Percentiles rank a stretch among this genome's conserved stretches.
phyloP scores from a whole-genome alignment of 2,888 invertebrate species.

The Dolomedes plantarius region DNA sequence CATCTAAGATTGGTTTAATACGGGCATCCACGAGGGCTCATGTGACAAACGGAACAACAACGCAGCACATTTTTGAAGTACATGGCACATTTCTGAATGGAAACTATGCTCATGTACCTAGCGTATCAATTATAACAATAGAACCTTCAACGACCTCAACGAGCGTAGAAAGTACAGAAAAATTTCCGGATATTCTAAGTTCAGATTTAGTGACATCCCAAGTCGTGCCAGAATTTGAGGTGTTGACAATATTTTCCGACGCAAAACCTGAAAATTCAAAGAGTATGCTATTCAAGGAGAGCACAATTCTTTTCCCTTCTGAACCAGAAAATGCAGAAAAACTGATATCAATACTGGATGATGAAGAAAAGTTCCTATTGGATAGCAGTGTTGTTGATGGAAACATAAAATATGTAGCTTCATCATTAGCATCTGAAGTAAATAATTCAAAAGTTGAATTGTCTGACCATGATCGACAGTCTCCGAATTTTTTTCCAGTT shows the following conservation, averaged over 20 bases:
- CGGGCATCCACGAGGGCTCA: constrained; percentile 40
- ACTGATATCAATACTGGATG: no score
- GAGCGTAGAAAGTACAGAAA: background rate
- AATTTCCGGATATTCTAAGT: no score
- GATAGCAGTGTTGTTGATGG: background rate
- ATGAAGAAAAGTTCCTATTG: no score
- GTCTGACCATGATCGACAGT: background rate
- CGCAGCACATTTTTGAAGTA: constrained; percentile 52
- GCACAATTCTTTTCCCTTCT: background rate
- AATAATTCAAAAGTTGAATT: background rate
- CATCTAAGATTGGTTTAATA: constrained; percentile 31
- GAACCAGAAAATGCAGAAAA: background rate
- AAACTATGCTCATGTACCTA: constrained; percentile 53
- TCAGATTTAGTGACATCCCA: no score
- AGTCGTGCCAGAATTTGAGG: constrained; percentile 37
- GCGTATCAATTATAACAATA: constrained; percentile 25
- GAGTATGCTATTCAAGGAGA: background rate
- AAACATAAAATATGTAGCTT: background rate
- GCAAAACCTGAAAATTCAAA: background rate
- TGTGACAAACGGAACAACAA: constrained; percentile 40
- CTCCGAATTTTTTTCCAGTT: constrained; percentile 24
- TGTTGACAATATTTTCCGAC: constrained; percentile 28
- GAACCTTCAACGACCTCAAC: background rate
- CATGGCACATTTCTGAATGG: constrained; percentile 44
- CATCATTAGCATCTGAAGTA: background rate